phyloP scores from a whole-genome alignment of 2,797 vertebrate genomes.

The Stomatorhinus walkeri region DNA sequence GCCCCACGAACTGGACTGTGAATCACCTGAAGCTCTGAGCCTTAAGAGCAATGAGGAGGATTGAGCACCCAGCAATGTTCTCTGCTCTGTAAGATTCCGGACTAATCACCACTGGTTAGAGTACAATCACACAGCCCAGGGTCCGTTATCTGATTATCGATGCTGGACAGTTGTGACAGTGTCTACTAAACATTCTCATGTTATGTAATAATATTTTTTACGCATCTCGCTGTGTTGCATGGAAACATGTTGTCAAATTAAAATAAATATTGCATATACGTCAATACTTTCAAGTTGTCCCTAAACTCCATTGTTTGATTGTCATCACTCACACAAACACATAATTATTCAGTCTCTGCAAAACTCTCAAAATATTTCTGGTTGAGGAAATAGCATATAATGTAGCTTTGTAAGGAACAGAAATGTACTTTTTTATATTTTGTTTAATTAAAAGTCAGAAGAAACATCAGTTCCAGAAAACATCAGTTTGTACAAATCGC shows the following conservation, averaged over 20 bases:
- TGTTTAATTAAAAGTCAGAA: not conserved
- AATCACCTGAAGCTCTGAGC: not conserved
- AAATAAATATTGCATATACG: not conserved
- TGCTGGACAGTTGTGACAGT: not conserved
- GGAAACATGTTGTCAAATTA: not conserved
- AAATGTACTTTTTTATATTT: not conserved
- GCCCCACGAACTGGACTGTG: not conserved
- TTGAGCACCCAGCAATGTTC: not conserved
- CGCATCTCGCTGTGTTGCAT: not conserved
- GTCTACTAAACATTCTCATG: not conserved
- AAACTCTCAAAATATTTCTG: not conserved
- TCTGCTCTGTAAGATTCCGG: not conserved
- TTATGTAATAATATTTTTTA: not conserved
- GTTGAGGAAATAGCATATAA: not conserved
- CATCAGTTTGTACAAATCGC: not conserved
- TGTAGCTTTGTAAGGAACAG: not conserved
- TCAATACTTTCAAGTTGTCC: not conserved
- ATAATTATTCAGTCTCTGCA: not conserved
- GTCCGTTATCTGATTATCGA: not conserved
- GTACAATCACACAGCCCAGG: not conserved
- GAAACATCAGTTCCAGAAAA: slow-evolving; percentile 1
- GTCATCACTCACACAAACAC: not conserved
- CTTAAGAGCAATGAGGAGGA: not conserved
- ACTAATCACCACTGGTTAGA: not conserved
- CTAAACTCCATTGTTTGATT: not conserved